A percentile compares a stretch with the other conserved stretches of the same genome.
phyloP scores from a whole-genome alignment of 2,888 invertebrate species.

The Eupithecia inturbata region DNA sequence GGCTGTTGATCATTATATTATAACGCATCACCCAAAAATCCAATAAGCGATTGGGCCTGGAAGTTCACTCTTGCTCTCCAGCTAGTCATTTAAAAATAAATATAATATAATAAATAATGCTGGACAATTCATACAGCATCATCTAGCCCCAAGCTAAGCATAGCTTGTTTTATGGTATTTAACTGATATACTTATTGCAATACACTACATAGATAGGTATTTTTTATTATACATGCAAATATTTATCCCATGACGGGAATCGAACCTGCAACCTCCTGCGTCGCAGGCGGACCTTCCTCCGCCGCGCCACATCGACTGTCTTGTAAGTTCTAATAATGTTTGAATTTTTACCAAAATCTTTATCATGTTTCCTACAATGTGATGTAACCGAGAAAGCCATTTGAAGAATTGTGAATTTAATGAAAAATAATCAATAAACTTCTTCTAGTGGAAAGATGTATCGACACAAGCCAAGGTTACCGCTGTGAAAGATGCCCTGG shows the following conservation, averaged over 20 bases:
- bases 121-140: no score
- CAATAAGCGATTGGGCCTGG: neutral
- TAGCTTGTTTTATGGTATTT: no score
- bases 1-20: no score
- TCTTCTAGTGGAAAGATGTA: constrained; percentile 86
- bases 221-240: no score
- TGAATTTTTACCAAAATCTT: neutral
- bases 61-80: neutral
- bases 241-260: constrained; percentile 26
- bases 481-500: constrained; percentile 90
- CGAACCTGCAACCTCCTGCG: constrained; percentile 28
- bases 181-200: no score
- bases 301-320: no score
- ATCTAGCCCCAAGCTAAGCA: no score
- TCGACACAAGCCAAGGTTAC: constrained; percentile 87
- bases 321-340: neutral
- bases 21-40: neutral
- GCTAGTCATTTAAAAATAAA: no score
- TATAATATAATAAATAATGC: no score
- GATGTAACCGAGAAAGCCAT: neutral
- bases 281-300: neutral
- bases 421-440: neutral
- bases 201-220: no score
- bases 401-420: neutral
- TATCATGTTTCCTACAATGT: neutral